These are phyloP conservation scores for Doris montereyensis DNA, from an alignment of 2,888 invertebrate genomes.

Conservation along the genomic window DNA sequence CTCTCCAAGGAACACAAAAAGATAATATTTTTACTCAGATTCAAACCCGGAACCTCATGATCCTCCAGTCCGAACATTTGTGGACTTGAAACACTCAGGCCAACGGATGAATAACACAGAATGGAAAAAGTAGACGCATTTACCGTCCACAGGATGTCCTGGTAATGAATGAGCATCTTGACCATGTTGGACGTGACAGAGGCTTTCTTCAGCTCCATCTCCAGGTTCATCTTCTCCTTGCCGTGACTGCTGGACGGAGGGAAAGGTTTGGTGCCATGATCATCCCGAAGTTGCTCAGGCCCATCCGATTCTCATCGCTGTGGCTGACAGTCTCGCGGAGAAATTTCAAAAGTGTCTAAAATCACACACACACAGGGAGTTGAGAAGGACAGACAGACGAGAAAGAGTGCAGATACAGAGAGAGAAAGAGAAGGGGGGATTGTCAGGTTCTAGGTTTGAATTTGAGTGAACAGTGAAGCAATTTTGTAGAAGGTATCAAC, in stretches of 20 bases:
- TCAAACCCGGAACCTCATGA: no score
- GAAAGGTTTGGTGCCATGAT: constrained; percentile 93
- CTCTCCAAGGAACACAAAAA: neutral
- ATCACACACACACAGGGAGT: no score
- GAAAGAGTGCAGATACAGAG: no score
- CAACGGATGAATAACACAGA: no score
- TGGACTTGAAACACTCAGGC: no score
- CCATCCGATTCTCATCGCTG: constrained; percentile 86
- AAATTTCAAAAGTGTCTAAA: constrained; percentile 84
- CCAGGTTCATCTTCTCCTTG: constrained; percentile 47
- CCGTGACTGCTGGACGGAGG: constrained; percentile 56
- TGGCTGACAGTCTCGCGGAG: constrained; percentile 82
- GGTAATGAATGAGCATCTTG: constrained; percentile 85
- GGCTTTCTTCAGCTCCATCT: constrained; percentile 78
- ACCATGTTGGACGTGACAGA: constrained; percentile 90
- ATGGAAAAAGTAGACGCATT: constrained; percentile 74
- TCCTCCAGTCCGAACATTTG: no score
- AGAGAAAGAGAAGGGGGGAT: no score
- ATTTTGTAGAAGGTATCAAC: no score
- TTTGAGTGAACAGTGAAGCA: no score
- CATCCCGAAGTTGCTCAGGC: constrained; percentile 91
- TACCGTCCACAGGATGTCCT: constrained; percentile 85
- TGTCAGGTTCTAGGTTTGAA: no score
- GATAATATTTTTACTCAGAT: neutral
- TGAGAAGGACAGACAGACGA: no score